Evolutionary conservation across 2,113 vertebrate genomes (phyloP), one percentile per base, ranked within the genome.

Genomic region (Halcyon senegalensis): DNA sequence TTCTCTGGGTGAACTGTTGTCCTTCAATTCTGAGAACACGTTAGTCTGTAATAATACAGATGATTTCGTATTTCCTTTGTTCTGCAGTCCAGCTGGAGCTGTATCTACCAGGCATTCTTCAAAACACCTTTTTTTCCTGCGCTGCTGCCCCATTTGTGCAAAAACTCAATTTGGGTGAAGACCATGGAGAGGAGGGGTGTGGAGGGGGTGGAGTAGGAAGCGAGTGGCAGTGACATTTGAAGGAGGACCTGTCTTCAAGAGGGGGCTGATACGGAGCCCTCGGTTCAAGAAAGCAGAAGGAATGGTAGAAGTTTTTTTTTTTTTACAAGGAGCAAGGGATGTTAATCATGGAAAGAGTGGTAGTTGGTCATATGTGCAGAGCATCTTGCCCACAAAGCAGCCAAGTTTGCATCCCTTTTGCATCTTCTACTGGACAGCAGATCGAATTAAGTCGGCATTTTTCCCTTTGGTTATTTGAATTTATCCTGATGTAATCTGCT

Each of bases 221-320:
- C 18, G 55, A 74, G 11, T 4, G 20, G 20, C n/a, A 33, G 25
- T 33, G 76, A 8, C 1, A 5, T 30, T 24, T 72, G 35, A 46
- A 59, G 60, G 56, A 44, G 13, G 31, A 74, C 1, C 28, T 24
- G 12, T 4, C 28, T 77, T 37, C 35, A 30, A 0, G 43, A 64
- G 46, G 14, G 25, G 27, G 7, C 31, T 48, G 33, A 6, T 63
- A 1, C 0, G 1, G 60, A 84, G 10, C 33, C 28, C 19, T 39
- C 37, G 39, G 4, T 4, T 53, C n/a, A 37, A 35, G 31, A 62
- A 80, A 35, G 75, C 35, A 51, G 56, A 7, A 86, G 43, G 58
- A 56, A 31, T 12, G 17, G 16, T 16, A 8, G 75, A 2, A 41
- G 35, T 66, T 31, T 51, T 66, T 58, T 51, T 62, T 43, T 31